Conservation (phyloP, 2,888 invertebrate genomes). For the Chloroclysta siterata region DNA sequence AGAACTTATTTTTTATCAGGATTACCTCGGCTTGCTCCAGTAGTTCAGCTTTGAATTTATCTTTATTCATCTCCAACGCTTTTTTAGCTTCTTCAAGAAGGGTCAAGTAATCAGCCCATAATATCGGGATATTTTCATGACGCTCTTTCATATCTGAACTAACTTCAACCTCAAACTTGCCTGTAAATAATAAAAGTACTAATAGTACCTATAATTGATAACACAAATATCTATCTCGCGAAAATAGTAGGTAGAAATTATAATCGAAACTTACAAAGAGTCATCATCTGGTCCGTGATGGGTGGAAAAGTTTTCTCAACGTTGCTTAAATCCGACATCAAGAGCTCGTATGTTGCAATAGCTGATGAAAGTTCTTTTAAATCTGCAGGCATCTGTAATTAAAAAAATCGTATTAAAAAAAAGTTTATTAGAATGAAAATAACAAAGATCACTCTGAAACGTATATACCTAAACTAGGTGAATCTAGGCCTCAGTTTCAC, state of each 20-base stretch:
- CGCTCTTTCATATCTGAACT: slow-evolving; percentile 84
- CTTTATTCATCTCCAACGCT: slow-evolving; percentile 89
- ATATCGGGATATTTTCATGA: slow-evolving; percentile 84
- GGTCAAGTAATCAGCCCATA: slow-evolving; percentile 90
- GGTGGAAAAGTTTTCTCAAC: slow-evolving; percentile 90
- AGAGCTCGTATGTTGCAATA: slow-evolving; percentile 87
- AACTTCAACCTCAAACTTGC: slow-evolving; percentile 90
- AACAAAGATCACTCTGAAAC: background rate
- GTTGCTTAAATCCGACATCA: slow-evolving; percentile 86
- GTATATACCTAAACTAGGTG: background rate
- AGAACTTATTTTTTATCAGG: background rate
- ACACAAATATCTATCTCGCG: no score
- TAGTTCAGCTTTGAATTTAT: slow-evolving; percentile 89
- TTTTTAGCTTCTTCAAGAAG: slow-evolving; percentile 89
- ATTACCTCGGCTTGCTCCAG: slow-evolving; percentile 88
- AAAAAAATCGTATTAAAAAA: no score
- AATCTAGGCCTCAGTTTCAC: no score
- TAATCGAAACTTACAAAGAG: slow-evolving; percentile 75
- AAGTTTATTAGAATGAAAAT: background rate
- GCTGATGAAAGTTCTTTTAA: slow-evolving; percentile 89
- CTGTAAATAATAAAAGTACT: slow-evolving; percentile 46
- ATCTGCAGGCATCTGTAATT: slow-evolving; percentile 87
- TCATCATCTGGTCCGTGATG: slow-evolving; percentile 89
- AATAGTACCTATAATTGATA: no score
- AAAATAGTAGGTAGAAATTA: background rate